These are phyloP conservation scores for Nymphalis io DNA, from an alignment of 1,140 invertebrate species.

Conservation along the genomic window DNA sequence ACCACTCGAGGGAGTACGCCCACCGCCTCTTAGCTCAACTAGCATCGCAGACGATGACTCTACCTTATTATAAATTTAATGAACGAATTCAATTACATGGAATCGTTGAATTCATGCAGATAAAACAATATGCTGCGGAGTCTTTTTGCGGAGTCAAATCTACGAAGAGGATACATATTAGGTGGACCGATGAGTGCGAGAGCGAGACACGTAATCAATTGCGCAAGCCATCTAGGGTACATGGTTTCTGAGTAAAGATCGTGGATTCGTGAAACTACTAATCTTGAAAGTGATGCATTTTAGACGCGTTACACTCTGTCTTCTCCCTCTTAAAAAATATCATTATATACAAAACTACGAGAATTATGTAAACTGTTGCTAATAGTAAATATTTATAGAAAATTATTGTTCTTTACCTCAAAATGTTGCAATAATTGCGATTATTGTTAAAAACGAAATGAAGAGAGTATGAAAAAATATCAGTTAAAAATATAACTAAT, in stretches of 20 bases:
- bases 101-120: background rate
- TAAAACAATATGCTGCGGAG: background rate
- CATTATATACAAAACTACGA: too few relatives aligned
- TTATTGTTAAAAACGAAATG: too few relatives aligned
- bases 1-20: conserved; percentile 19
- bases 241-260: background rate
- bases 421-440: too few relatives aligned
- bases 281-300: background rate
- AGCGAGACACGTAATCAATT: conserved; percentile 1
- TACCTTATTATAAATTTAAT: background rate
- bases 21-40: conserved; percentile 18
- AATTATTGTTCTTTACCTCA: too few relatives aligned
- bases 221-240: background rate
- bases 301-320: background rate
- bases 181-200: background rate
- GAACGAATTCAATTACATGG: background rate
- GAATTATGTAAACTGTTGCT: too few relatives aligned
- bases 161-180: background rate
- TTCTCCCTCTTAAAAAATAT: too few relatives aligned
- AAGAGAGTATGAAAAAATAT: too few relatives aligned
- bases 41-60: conserved; percentile 15
- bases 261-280: background rate
- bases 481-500: too few relatives aligned
- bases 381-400: too few relatives aligned
- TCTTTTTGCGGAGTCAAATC: background rate